A percentile compares a stretch with the other conserved stretches of the same genome.
These are phyloP conservation scores for Chloroclystis v-ata DNA, from an alignment of 2,888 invertebrate species.

Conservation along the genomic window DNA sequence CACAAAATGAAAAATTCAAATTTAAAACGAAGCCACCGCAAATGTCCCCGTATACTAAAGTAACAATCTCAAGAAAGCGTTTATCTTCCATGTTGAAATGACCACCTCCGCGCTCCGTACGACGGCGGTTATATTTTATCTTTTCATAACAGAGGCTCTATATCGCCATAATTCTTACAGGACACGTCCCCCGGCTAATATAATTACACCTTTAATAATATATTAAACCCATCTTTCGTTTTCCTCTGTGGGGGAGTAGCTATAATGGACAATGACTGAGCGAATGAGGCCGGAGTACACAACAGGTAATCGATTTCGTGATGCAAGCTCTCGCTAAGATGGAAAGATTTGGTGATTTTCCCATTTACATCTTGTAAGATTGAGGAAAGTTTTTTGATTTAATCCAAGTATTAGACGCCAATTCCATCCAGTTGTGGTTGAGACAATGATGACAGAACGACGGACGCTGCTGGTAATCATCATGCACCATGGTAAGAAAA, in stretches of 20 bases:
- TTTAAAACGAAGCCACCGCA: background rate
- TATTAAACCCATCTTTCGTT: slow-evolving; percentile 24
- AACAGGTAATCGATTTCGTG: slow-evolving; percentile 33
- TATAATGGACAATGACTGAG: slow-evolving; percentile 32
- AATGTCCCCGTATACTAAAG: background rate
- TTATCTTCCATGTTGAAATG: slow-evolving; percentile 5
- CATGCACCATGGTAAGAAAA: too few species aligned
- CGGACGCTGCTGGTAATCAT: too few species aligned
- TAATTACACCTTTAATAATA: slow-evolving; percentile 25
- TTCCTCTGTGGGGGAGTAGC: slow-evolving; percentile 18
- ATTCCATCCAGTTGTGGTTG: too few species aligned
- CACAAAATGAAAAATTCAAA: background rate
- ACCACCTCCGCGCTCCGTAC: background rate
- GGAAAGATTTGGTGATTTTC: slow-evolving; percentile 17
- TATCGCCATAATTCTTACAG: slow-evolving; percentile 21
- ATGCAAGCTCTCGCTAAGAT: slow-evolving; percentile 26
- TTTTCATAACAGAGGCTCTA: slow-evolving; percentile 22
- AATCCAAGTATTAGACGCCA: too few species aligned
- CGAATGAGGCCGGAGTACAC: slow-evolving; percentile 26
- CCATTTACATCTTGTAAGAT: background rate
- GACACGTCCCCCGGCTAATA: slow-evolving; percentile 21
- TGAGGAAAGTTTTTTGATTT: background rate
- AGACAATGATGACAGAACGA: too few species aligned
- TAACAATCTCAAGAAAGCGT: background rate
- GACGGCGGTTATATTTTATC: slow-evolving; percentile 15